These are phyloP conservation scores for Nemotelus nigrinus DNA, from an alignment of 2,888 invertebrate species.

Conservation along the genomic window DNA sequence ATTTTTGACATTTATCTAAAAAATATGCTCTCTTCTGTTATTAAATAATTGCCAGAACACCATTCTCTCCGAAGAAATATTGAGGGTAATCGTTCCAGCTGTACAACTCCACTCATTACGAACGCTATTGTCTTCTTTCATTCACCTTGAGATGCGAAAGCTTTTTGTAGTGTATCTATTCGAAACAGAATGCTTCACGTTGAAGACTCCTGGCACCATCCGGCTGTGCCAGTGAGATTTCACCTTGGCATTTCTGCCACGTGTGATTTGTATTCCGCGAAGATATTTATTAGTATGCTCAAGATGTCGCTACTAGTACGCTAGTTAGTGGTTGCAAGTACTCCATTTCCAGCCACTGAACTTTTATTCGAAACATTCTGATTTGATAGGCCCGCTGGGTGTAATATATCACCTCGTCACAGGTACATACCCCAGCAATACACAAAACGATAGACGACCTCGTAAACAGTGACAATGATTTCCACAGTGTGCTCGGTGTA, in stretches of 20 bases:
- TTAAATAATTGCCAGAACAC: too few species aligned
- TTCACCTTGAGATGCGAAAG: not conserved
- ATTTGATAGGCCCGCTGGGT: conserved; percentile 38
- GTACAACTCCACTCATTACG: not conserved
- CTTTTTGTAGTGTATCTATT: not conserved
- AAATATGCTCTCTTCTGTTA: too few species aligned
- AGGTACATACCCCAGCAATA: not conserved
- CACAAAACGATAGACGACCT: not conserved
- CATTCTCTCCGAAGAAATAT: too few species aligned
- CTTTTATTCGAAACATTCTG: conserved; percentile 30
- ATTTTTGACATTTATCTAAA: too few species aligned
- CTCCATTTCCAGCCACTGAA: conserved; percentile 28
- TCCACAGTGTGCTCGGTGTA: not conserved
- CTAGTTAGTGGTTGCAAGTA: conserved; percentile 40
- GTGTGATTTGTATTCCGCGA: not conserved
- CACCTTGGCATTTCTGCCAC: conserved; percentile 11
- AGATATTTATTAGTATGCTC: conserved; percentile 37
- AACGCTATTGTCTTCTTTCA: not conserved
- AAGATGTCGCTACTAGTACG: conserved; percentile 21
- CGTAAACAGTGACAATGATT: not conserved
- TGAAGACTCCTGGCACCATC: not conserved
- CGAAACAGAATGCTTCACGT: conserved; percentile 1
- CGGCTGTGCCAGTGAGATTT: not conserved
- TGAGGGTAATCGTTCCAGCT: too few species aligned
- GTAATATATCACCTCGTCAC: conserved; percentile 34